A percentile compares a stretch with the other conserved stretches of the same genome.
These are phyloP conservation scores for Acanthosepion pharaonis DNA, from an alignment of 2,888 invertebrate genomes.

Conservation along the genomic window DNA sequence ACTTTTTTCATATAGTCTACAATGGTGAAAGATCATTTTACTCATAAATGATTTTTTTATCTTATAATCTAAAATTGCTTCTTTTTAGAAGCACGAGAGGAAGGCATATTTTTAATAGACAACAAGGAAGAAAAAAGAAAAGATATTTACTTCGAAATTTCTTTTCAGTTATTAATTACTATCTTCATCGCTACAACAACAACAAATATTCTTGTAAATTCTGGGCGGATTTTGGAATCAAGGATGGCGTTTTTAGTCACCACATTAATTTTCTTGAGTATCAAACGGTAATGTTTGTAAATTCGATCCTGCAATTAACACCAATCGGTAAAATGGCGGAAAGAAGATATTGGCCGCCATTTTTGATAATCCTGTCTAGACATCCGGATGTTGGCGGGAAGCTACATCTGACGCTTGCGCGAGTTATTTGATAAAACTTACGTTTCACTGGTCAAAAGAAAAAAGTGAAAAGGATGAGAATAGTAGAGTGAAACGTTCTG, in stretches of 20 bases:
- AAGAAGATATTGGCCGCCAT: constrained; percentile 11
- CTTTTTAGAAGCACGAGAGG: not conserved
- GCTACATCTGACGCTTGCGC: not conserved
- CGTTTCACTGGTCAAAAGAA: not conserved
- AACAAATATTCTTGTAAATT: not conserved
- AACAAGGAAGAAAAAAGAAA: not conserved
- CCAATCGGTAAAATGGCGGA: constrained; percentile 9
- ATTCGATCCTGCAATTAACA: constrained; percentile 22
- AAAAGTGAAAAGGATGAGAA: not conserved
- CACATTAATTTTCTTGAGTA: not conserved
- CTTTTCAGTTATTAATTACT: not conserved
- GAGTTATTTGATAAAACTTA: not conserved
- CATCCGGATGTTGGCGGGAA: constrained; percentile 8
- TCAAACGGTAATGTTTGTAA: constrained; percentile 1
- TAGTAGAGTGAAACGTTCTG: not conserved
- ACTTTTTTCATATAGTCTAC: not conserved
- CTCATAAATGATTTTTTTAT: not conserved
- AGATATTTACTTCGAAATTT: not conserved
- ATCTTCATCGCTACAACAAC: not conserved
- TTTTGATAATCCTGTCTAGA: constrained; percentile 33
- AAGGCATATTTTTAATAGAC: not conserved
- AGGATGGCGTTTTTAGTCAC: not conserved
- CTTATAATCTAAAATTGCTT: not conserved
- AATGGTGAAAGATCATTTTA: not conserved
- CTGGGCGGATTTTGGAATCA: not conserved